Conservation (phyloP, 2,797 vertebrate genomes). For the Chelon auratus region DNA sequence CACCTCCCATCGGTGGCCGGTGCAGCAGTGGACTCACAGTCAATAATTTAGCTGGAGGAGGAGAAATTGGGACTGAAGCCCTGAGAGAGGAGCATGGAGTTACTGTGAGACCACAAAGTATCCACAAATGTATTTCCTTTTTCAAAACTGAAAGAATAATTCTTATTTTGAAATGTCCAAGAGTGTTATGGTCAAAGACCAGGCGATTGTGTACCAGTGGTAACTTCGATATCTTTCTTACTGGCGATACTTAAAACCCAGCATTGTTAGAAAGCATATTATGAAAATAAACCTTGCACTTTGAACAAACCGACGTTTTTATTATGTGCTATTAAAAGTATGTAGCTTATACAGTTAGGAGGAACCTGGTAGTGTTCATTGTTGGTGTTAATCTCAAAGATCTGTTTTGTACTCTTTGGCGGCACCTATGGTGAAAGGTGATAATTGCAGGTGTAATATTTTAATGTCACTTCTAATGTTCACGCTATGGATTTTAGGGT, state of each 20-base stretch:
- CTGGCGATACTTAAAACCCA: not conserved
- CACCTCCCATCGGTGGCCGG: constrained; percentile 72
- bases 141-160: not conserved
- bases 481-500: no score
- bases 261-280: not conserved
- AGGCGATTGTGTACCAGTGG: not conserved
- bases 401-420: no score
- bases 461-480: no score
- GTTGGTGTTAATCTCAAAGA: no score
- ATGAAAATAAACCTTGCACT: not conserved
- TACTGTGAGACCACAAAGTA: not conserved
- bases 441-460: no score
- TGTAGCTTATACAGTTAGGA: not conserved
- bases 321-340: not conserved
- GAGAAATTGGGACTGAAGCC: constrained; percentile 41
- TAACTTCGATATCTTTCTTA: not conserved
- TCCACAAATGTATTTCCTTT: not conserved
- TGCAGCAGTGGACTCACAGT: constrained; percentile 57
- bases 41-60: constrained; percentile 71
- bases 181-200: not conserved
- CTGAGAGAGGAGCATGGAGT: constrained; percentile 30
- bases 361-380: not conserved
- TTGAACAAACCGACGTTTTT: no score
- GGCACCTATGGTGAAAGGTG: no score
- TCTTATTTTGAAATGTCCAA: not conserved